A percentile compares a stretch with the other conserved stretches of the same genome.
phyloP scores from a whole-genome alignment of 2,113 vertebrate genomes.

The Pterocles orientalis region DNA sequence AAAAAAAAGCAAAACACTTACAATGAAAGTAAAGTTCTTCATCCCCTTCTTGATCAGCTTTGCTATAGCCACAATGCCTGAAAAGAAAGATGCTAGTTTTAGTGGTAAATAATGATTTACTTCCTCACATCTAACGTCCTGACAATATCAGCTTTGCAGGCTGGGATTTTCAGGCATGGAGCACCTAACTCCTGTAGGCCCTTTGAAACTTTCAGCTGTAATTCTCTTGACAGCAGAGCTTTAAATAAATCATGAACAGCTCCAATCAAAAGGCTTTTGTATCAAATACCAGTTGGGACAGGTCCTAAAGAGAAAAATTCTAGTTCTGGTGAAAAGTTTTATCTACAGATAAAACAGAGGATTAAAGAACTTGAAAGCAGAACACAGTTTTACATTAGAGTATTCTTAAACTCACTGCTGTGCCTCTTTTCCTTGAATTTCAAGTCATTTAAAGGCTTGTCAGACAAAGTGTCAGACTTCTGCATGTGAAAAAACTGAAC shows the following conservation, averaged over 20 bases:
- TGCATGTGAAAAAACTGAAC: slow-evolving; percentile 23
- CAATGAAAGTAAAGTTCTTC: slow-evolving; percentile 99
- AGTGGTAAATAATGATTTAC: slow-evolving; percentile 11
- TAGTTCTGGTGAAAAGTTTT: slow-evolving; percentile 17
- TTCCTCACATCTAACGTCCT: background rate
- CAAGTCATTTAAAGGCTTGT: slow-evolving; percentile 56
- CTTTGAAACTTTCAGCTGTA: slow-evolving; percentile 32
- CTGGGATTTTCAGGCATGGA: slow-evolving; percentile 15
- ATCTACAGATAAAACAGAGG: slow-evolving; percentile 2
- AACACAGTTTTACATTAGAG: slow-evolving; percentile 46
- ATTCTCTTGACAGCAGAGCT: slow-evolving; percentile 27
- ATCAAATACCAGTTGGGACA: slow-evolving; percentile 11
- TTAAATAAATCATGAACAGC: slow-evolving; percentile 57
- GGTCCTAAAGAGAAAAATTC: background rate
- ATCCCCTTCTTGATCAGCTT: slow-evolving; percentile 98
- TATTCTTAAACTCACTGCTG: slow-evolving; percentile 54
- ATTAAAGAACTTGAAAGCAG: slow-evolving; percentile 61
- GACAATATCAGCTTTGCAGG: slow-evolving; percentile 4
- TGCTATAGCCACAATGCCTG: slow-evolving; percentile 98
- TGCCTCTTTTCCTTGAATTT: slow-evolving; percentile 34
- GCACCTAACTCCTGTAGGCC: slow-evolving; percentile 14
- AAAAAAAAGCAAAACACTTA: slow-evolving; percentile 86
- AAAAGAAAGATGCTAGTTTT: slow-evolving; percentile 26
- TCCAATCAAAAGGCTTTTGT: slow-evolving; percentile 13
- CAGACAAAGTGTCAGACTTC: slow-evolving; percentile 56